A percentile compares a stretch with the other conserved stretches of the same genome.
phyloP scores from a whole-genome alignment of 2,888 invertebrate species.

The Lapara coniferarum region DNA sequence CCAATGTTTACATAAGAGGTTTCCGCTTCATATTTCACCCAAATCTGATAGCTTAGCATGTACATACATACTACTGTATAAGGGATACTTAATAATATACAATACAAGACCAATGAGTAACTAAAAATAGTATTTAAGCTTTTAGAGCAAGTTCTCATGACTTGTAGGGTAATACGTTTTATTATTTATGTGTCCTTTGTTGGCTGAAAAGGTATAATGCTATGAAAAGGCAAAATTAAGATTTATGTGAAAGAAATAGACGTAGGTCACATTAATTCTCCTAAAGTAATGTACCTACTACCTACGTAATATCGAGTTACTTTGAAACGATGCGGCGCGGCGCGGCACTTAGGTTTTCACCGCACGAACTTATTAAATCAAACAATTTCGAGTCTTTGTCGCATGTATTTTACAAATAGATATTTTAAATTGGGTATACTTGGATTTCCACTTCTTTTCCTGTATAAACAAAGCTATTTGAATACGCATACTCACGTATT shows the following conservation, averaged over 20 bases:
- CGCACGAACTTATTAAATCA: conserved; percentile 4
- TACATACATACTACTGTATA: neutral
- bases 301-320: neutral
- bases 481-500: no score
- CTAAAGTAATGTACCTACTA: neutral
- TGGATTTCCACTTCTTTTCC: neutral
- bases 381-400: neutral
- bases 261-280: neutral
- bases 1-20: neutral
- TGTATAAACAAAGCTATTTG: neutral
- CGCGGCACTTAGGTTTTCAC: neutral
- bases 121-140: neutral
- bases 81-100: neutral
- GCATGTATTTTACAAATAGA: neutral
- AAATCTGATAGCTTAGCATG: conserved; percentile 3
- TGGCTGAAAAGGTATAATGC: neutral
- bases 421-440: neutral
- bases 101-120: neutral
- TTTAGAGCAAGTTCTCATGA: neutral
- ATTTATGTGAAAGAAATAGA: neutral
- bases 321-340: neutral
- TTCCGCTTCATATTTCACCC: neutral
- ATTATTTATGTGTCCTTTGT: neutral
- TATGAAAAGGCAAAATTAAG: neutral
- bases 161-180: neutral